phyloP scores from a whole-genome alignment of 2,113 vertebrate genomes.

The Cardinalis cardinalis region DNA sequence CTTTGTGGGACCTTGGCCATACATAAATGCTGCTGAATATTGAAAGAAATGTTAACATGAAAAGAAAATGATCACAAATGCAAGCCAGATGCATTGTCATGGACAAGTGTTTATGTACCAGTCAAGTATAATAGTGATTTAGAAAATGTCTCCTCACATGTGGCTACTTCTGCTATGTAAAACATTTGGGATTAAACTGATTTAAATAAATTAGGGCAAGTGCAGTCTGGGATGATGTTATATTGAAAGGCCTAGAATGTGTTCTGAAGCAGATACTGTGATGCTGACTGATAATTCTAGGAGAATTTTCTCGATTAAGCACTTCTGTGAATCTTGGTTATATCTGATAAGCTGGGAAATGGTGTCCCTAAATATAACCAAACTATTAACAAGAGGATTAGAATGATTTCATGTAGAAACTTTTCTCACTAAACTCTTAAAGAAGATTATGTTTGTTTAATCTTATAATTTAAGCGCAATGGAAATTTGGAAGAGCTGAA shows the following conservation, averaged over 20 bases:
- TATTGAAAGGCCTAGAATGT: background rate
- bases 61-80: background rate
- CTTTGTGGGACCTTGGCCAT: background rate
- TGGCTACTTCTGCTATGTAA: background rate
- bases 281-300: conserved; percentile 1
- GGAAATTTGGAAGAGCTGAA: background rate
- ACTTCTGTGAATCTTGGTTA: background rate
- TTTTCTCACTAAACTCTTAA: background rate
- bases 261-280: background rate
- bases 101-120: background rate
- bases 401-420: background rate
- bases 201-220: background rate
- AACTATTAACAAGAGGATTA: background rate
- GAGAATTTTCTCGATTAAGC: background rate
- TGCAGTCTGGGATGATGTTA: background rate
- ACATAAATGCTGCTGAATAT: background rate
- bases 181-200: background rate
- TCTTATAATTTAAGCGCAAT: background rate
- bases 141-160: too few species aligned
- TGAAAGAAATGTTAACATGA: background rate
- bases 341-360: background rate
- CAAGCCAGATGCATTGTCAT: background rate
- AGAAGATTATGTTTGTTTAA: background rate
- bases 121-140: background rate
- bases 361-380: background rate